Conservation (phyloP, 2,797 vertebrate species). For the Botia kubotai region DNA sequence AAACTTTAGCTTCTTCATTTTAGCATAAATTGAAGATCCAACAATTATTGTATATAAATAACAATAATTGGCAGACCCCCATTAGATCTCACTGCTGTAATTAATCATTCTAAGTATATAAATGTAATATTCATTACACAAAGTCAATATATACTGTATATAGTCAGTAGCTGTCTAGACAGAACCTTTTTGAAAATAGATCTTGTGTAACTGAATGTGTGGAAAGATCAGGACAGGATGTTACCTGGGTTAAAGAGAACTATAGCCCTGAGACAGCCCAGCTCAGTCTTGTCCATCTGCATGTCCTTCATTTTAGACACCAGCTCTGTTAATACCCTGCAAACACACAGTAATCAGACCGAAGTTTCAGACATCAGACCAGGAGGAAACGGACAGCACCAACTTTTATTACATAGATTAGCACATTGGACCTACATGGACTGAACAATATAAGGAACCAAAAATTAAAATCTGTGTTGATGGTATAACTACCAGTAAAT, state of each 20-base stretch:
- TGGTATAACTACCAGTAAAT: no score
- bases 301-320: constrained; percentile 99
- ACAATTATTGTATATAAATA: no score
- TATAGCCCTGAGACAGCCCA: constrained; percentile 93
- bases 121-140: background rate
- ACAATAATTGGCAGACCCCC: no score
- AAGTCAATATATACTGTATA: no score
- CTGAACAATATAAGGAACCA: background rate
- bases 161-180: no score
- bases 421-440: background rate
- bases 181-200: background rate
- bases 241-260: constrained; percentile 96
- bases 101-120: background rate
- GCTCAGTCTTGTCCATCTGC: constrained; percentile 97
- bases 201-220: background rate
- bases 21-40: no score
- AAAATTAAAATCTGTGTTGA: background rate
- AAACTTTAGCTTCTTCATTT: no score
- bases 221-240: background rate
- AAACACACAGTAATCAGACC: constrained; percentile 41
- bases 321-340: constrained; percentile 92
- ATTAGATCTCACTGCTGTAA: no score
- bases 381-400: background rate
- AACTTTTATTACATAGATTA: background rate
- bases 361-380: background rate